A percentile compares a stretch with the other conserved stretches of the same genome.
These are phyloP conservation scores for Ptychoptera albimana DNA, from an alignment of 2,888 invertebrate genomes.

Conservation along the genomic window DNA sequence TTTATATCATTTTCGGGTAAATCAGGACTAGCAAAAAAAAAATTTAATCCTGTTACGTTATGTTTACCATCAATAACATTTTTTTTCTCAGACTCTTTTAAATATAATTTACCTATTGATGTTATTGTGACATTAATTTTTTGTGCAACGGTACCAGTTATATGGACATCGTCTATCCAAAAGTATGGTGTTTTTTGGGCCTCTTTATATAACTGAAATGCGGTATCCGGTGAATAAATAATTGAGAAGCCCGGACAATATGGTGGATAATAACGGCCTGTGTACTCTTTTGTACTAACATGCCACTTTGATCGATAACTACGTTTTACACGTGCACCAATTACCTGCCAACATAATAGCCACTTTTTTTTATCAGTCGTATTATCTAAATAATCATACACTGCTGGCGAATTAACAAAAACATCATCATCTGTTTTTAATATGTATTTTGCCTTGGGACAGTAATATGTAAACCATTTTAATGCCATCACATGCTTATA, in stretches of 20 bases:
- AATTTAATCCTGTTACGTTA: constrained; percentile 9
- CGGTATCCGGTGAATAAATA: constrained; percentile 47
- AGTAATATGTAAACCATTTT: constrained; percentile 59
- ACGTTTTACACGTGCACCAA: constrained; percentile 37
- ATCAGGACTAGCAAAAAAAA: constrained; percentile 28
- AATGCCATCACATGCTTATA: constrained; percentile 72
- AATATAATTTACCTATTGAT: constrained; percentile 12
- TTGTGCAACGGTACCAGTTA: constrained; percentile 49
- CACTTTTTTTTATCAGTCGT: constrained; percentile 8
- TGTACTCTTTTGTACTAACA: constrained; percentile 50
- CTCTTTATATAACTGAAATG: constrained; percentile 36
- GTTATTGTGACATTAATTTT: constrained; percentile 35
- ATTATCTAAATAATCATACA: constrained; percentile 35
- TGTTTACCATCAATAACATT: constrained; percentile 3
- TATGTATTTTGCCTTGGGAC: constrained; percentile 47
- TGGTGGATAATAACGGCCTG: constrained; percentile 45
- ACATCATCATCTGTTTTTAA: constrained; percentile 67
- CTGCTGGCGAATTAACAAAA: constrained; percentile 48
- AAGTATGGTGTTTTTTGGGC: constrained; percentile 50
- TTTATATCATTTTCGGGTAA: constrained; percentile 28
- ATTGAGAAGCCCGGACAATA: constrained; percentile 64
- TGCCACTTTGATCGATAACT: constrained; percentile 60
- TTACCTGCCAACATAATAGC: constrained; percentile 45
- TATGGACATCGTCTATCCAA: constrained; percentile 72
- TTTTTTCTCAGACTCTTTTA: not conserved